These are phyloP conservation scores for Aradophagus sp. DNA, from an alignment of 1,140 invertebrate species.

Conservation along the genomic window DNA sequence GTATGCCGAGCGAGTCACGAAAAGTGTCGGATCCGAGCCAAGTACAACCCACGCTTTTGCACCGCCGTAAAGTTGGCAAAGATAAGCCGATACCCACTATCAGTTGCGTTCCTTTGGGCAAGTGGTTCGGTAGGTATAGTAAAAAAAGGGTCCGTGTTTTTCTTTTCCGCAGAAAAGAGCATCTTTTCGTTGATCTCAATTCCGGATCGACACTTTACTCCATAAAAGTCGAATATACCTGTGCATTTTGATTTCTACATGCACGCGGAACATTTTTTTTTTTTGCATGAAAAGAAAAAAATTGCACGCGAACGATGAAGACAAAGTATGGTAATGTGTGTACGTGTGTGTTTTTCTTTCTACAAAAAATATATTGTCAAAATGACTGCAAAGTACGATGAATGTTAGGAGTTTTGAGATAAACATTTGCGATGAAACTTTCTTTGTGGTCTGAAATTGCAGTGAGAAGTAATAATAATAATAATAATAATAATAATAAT, in stretches of 20 bases:
- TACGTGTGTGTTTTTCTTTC: too few species aligned
- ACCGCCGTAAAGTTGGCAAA: constrained; percentile 57
- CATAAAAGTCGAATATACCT: constrained; percentile 41
- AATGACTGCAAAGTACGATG: too few species aligned
- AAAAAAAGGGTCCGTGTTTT: constrained; percentile 48
- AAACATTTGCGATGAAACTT: too few species aligned
- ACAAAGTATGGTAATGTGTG: too few species aligned
- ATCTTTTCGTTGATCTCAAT: constrained; percentile 51
- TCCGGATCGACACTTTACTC: constrained; percentile 46
- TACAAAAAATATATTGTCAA: too few species aligned
- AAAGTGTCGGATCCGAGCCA: constrained; percentile 58
- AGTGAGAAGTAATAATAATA: too few species aligned
- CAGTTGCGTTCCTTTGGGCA: constrained; percentile 59
- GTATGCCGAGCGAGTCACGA: constrained; percentile 58
- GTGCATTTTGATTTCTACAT: constrained; percentile 39
- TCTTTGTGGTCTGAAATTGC: too few species aligned
- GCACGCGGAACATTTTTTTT: constrained; percentile 39
- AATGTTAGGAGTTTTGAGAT: too few species aligned
- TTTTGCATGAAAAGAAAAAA: too few species aligned
- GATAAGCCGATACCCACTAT: constrained; percentile 57
- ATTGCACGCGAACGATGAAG: too few species aligned
- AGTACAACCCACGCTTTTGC: constrained; percentile 58
- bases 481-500: too few species aligned
- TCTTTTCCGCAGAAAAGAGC: constrained; percentile 41
- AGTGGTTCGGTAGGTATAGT: constrained; percentile 37